Conservation (phyloP, 2,113 vertebrate species). For the Ifrita kowaldi region DNA sequence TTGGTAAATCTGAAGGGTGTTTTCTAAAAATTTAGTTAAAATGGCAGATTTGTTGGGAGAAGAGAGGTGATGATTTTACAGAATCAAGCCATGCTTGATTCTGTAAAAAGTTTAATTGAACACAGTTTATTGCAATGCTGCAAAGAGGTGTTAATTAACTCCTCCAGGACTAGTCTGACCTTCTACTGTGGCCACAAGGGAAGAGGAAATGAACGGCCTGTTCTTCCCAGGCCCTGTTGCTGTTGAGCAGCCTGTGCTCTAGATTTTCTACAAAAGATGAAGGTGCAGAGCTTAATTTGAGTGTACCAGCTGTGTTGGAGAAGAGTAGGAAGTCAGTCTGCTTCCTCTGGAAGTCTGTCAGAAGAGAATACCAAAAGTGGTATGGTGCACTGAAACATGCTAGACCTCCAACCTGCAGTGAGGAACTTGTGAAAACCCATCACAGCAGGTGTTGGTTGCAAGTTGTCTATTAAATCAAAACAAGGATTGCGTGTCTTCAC, state of each 20-base stretch:
- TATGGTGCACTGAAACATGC: background rate
- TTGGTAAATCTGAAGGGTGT: background rate
- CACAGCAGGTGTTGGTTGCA: background rate
- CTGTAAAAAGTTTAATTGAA: background rate
- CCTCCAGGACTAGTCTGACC: background rate
- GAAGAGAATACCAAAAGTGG: background rate
- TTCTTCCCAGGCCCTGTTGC: background rate
- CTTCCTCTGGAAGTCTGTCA: background rate
- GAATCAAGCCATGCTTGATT: background rate
- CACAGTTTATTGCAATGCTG: background rate
- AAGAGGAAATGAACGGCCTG: background rate
- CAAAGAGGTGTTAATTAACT: background rate
- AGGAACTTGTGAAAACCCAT: slow-evolving; percentile 4
- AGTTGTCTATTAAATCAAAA: background rate
- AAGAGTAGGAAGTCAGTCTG: background rate
- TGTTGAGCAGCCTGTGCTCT: background rate
- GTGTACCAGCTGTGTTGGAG: background rate
- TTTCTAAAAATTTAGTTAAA: background rate
- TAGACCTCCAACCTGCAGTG: background rate
- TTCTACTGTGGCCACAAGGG: rapidly evolving
- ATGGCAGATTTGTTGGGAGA: background rate
- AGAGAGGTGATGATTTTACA: too few species aligned
- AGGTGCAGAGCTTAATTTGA: background rate
- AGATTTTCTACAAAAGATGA: background rate
- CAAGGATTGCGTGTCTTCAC: background rate